These are phyloP conservation scores for Vannuccia rotundouncinata DNA, from an alignment of 2,888 invertebrate genomes.

Conservation along the genomic window DNA sequence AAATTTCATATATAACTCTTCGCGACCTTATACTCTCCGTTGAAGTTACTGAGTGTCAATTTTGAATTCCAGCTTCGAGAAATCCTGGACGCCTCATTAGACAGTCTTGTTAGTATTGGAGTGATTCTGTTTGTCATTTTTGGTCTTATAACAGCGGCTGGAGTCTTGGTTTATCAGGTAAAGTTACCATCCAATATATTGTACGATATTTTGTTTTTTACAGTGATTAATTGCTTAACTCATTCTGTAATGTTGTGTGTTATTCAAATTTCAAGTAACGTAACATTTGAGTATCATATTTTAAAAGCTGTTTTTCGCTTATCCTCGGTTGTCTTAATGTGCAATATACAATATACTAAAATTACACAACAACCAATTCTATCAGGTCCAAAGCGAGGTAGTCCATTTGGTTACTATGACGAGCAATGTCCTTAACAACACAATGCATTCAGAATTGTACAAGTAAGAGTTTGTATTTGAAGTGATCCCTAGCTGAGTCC, in stretches of 20 bases:
- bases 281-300: too few relatives aligned
- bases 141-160: neutral
- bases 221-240: too few relatives aligned
- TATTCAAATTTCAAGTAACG: too few relatives aligned
- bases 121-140: neutral
- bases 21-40: too few relatives aligned
- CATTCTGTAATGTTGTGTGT: too few relatives aligned
- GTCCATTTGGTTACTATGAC: neutral
- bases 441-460: neutral
- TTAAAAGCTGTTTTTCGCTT: too few relatives aligned
- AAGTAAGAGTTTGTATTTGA: neutral
- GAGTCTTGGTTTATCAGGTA: neutral
- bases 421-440: neutral
- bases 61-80: neutral
- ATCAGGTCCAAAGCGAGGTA: neutral
- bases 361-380: neutral
- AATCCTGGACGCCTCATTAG: neutral
- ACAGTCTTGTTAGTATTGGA: neutral
- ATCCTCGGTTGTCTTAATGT: too few relatives aligned
- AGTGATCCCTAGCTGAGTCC: too few relatives aligned
- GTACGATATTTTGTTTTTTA: neutral
- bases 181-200: neutral
- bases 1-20: too few relatives aligned
- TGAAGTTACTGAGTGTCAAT: too few relatives aligned
- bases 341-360: too few relatives aligned